Percentiles rank a stretch among this genome's conserved stretches.
Conservation (phyloP, 2,888 invertebrate genomes). For the Hirtodrosophila cameraria region DNA sequence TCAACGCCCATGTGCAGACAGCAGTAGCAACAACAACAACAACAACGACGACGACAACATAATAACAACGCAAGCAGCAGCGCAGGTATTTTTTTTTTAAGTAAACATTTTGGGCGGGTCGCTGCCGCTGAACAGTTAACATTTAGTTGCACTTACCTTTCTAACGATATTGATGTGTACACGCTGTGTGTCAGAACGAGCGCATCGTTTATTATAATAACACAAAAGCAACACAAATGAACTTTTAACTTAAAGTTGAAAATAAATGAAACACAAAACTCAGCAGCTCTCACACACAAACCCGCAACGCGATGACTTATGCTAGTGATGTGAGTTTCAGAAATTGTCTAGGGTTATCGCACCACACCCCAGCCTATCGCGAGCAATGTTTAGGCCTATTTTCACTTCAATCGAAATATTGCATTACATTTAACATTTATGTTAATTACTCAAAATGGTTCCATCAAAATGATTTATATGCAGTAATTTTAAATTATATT, state of each 20-base stretch:
- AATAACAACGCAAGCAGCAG: conserved; percentile 68
- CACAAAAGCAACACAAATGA: conserved; percentile 58
- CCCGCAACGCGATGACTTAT: conserved; percentile 74
- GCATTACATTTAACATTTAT: no score
- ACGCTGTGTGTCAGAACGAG: conserved; percentile 21
- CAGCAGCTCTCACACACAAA: conserved; percentile 48
- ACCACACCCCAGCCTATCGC: conserved; percentile 50
- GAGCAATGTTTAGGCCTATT: neutral
- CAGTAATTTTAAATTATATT: no score
- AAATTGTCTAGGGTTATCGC: conserved; percentile 47
- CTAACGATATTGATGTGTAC: conserved; percentile 12
- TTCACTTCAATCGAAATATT: no score
- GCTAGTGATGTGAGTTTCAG: conserved; percentile 40
- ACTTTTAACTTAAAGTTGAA: conserved; percentile 64
- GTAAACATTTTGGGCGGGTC: conserved; percentile 74
- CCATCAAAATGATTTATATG: no score
- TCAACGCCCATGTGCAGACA: conserved; percentile 79
- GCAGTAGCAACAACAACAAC: conserved; percentile 55
- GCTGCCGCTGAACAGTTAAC: neutral
- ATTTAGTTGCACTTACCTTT: conserved; percentile 47
- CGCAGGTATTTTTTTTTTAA: conserved; percentile 64
- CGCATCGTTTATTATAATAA: conserved; percentile 65
- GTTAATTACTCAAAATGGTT: no score
- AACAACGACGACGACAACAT: conserved; percentile 39
- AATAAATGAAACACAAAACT: conserved; percentile 63